These are phyloP conservation scores for Calyptomena viridis DNA, from an alignment of 2,113 vertebrate genomes.

Conservation along the genomic window DNA sequence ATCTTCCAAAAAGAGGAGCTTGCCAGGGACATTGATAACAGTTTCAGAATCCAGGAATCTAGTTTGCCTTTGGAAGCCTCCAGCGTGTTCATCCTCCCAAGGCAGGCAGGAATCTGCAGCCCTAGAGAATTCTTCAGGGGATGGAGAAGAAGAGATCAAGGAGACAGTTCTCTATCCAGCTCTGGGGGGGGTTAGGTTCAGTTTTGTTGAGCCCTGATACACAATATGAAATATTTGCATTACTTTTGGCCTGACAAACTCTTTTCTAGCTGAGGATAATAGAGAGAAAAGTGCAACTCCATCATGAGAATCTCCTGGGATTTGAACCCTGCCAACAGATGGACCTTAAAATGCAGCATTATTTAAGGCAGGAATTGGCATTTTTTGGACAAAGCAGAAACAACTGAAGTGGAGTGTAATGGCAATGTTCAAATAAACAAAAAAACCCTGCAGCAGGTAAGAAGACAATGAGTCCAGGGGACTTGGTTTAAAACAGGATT, in stretches of 20 bases:
- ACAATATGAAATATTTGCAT: not conserved
- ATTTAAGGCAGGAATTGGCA: not conserved
- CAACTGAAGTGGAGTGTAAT: not conserved
- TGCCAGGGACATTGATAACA: not conserved
- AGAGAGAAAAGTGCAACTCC: not conserved
- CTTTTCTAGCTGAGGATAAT: not conserved
- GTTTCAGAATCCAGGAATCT: not conserved
- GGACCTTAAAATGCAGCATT: not conserved
- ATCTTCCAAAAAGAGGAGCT: not conserved
- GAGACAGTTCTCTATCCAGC: not conserved
- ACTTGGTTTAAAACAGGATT: not conserved
- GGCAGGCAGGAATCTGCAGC: accelerated
- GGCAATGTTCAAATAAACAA: not conserved
- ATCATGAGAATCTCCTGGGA: not conserved
- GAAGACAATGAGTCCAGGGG: not conserved
- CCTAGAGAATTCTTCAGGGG: not conserved
- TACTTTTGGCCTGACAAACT: not conserved
- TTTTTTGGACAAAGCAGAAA: not conserved
- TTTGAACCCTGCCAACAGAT: not conserved
- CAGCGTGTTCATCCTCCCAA: accelerated
- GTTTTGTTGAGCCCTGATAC: not conserved
- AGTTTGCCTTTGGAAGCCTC: not conserved
- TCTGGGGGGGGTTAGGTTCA: not conserved
- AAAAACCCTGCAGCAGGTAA: not conserved
- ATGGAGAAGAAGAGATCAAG: not conserved